Conservation (phyloP, 2,797 vertebrate species). For the Girardinus metallicus region DNA sequence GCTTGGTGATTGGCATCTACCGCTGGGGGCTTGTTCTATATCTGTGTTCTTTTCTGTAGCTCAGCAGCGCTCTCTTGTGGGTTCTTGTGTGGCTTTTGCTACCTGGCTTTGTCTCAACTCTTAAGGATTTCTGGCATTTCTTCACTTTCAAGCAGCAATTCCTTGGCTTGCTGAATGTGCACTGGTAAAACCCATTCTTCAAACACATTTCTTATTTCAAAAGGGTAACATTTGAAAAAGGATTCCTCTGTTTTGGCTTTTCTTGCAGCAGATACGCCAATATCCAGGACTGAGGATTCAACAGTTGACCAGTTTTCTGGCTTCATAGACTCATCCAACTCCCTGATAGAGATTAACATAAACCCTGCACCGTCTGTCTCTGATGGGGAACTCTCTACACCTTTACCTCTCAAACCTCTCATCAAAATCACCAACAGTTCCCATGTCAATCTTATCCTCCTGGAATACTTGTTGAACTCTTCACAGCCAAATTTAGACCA, state of each 20-base stretch:
- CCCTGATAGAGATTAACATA: neutral
- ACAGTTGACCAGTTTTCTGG: slow-evolving; percentile 8
- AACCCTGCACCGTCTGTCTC: slow-evolving; percentile 2
- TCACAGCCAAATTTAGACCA: slow-evolving; percentile 12
- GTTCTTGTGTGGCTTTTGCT: neutral
- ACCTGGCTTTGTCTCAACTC: slow-evolving; percentile 37
- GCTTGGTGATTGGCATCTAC: slow-evolving; percentile 24
- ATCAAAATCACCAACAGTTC: slow-evolving; percentile 18
- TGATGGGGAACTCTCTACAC: slow-evolving; percentile 4
- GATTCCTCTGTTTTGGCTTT: slow-evolving; percentile 57
- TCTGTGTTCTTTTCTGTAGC: slow-evolving; percentile 19
- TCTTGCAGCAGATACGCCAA: slow-evolving; percentile 67
- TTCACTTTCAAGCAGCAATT: neutral
- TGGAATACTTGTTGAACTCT: slow-evolving; percentile 9
- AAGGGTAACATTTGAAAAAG: neutral
- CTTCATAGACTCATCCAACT: slow-evolving; percentile 15
- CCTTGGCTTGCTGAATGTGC: neutral
- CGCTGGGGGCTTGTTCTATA: slow-evolving; percentile 24
- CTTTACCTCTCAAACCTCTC: slow-evolving; percentile 13
- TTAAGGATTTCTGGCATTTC: slow-evolving; percentile 8
- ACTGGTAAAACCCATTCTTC: neutral
- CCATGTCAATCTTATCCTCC: slow-evolving; percentile 14
- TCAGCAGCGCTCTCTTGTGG: slow-evolving; percentile 62
- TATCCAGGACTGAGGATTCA: slow-evolving; percentile 58
- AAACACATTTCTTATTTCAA: slow-evolving; percentile 5